phyloP scores from a whole-genome alignment of 2,113 vertebrate genomes.

The Pipra filicauda region DNA sequence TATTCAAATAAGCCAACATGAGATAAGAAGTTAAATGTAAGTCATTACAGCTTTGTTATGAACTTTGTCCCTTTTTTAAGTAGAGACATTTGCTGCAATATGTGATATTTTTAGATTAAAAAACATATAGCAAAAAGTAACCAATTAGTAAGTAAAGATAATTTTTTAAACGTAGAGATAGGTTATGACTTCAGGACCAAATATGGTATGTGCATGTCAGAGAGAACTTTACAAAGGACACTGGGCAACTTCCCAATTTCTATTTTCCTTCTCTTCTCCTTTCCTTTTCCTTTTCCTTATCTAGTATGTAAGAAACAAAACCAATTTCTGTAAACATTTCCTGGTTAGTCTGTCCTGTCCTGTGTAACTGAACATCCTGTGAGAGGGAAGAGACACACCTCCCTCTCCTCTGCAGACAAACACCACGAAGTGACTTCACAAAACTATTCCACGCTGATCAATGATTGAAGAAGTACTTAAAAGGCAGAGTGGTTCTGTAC shows the following conservation, averaged over 20 bases:
- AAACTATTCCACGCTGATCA: neutral
- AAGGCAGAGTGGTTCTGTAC: neutral
- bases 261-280: neutral
- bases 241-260: neutral
- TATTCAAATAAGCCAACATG: neutral
- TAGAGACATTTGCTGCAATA: neutral
- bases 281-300: neutral
- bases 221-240: neutral
- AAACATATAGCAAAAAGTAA: neutral
- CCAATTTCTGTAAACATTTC: neutral
- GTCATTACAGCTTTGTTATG: neutral
- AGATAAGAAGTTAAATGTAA: neutral
- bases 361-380: accelerated
- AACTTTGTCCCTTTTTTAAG: neutral
- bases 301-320: neutral
- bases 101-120: neutral
- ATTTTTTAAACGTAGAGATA: neutral
- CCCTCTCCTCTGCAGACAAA: neutral
- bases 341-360: neutral
- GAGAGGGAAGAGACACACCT: neutral
- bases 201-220: accelerated
- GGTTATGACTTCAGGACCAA: neutral
- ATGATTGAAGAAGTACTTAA: neutral
- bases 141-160: neutral
- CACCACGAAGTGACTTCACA: neutral